phyloP scores from a whole-genome alignment of 2,797 vertebrate genomes.

The Okamejei kenojei region DNA sequence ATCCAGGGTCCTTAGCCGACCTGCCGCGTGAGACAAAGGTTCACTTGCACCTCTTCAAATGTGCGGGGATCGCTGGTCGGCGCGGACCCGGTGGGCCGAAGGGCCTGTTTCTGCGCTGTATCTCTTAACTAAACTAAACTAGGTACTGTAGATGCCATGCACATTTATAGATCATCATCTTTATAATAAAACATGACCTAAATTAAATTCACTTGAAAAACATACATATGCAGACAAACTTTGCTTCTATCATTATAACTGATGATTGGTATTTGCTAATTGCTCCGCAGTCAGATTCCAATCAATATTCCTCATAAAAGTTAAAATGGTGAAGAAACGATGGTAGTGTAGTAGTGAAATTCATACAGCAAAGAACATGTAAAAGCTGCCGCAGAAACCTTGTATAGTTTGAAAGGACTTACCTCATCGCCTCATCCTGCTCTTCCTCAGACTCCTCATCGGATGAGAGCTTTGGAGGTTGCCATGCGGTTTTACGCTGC shows the following conservation, averaged over 20 bases:
- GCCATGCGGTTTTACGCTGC: conserved; percentile 45
- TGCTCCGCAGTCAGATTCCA: background rate
- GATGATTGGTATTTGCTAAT: too few species aligned
- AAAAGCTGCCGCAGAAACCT: background rate
- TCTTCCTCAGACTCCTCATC: conserved; percentile 45
- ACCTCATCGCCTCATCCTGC: conserved; percentile 42
- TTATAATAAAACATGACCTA: background rate
- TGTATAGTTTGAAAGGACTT: conserved; percentile 29
- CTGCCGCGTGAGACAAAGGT: too few species aligned
- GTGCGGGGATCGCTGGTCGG: too few species aligned
- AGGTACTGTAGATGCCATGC: too few species aligned
- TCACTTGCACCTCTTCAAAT: too few species aligned
- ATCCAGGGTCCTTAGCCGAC: too few species aligned
- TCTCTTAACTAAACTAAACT: too few species aligned
- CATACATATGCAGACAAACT: background rate
- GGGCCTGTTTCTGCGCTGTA: too few species aligned
- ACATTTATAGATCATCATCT: background rate
- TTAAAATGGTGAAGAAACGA: background rate
- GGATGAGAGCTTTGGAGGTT: conserved; percentile 42
- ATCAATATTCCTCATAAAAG: background rate
- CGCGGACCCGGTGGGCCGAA: too few species aligned
- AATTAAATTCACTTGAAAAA: background rate
- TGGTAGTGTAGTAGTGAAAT: background rate
- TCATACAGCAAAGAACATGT: background rate
- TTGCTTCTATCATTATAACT: background rate